phyloP scores from a whole-genome alignment of 2,888 invertebrate genomes.

The Eutolmus rufibarbis region DNA sequence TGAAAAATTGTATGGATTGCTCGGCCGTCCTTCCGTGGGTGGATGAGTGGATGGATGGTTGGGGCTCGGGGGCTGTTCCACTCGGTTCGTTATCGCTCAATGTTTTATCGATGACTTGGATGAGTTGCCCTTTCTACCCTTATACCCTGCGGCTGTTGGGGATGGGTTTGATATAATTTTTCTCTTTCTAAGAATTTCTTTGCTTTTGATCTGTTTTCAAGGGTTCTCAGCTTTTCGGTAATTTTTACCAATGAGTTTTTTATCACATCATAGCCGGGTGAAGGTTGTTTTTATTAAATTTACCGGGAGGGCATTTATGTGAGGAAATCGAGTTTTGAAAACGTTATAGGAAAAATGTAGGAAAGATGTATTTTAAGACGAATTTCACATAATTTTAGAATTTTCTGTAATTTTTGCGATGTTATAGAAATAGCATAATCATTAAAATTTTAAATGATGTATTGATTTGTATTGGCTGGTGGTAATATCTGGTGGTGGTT shows the following conservation, averaged over 20 bases:
- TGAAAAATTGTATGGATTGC: slow-evolving; percentile 28
- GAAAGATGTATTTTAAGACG: neutral
- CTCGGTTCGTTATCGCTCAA: slow-evolving; percentile 20
- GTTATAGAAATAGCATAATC: no score
- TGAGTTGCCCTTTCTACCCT: neutral
- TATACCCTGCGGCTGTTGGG: neutral
- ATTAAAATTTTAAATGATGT: no score
- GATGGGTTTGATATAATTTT: neutral
- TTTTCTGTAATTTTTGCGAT: neutral
- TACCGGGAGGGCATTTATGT: neutral
- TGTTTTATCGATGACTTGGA: slow-evolving; percentile 31
- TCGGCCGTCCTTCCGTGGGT: neutral
- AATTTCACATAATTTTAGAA: neutral
- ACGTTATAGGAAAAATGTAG: neutral
- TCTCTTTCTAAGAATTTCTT: neutral
- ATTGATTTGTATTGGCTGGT: no score
- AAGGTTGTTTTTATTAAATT: neutral
- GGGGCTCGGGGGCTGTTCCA: neutral
- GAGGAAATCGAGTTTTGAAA: neutral
- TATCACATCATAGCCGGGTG: neutral
- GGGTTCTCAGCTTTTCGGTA: neutral
- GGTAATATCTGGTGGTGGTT: no score
- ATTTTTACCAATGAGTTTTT: neutral
- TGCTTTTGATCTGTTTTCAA: neutral
- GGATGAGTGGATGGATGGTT: neutral